These are phyloP conservation scores for Drosophila littoralis DNA, from an alignment of 1,140 invertebrate species.

Conservation along the genomic window DNA sequence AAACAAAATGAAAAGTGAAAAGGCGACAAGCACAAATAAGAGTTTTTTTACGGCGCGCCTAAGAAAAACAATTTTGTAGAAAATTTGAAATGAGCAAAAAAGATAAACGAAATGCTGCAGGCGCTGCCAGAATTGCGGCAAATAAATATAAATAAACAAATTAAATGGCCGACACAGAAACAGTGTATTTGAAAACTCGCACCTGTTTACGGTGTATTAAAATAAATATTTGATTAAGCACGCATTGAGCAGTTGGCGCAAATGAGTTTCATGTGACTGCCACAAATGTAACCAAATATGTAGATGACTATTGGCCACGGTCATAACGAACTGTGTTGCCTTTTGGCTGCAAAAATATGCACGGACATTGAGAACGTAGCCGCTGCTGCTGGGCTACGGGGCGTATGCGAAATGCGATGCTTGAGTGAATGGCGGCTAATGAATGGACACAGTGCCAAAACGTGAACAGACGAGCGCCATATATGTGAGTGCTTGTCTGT, in stretches of 20 bases:
- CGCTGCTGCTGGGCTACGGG: neutral
- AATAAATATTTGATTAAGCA: conserved; percentile 74
- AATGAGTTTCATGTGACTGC: conserved; percentile 53
- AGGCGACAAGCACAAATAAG: neutral
- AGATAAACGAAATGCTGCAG: conserved; percentile 12
- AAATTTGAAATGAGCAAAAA: conserved; percentile 17
- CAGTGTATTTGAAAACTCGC: conserved; percentile 62
- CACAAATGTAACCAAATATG: conserved; percentile 64
- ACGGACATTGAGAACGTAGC: conserved; percentile 41
- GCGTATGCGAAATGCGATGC: conserved; percentile 54
- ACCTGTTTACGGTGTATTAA: conserved; percentile 53
- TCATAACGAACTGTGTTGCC: conserved; percentile 30
- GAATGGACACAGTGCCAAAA: conserved; percentile 53
- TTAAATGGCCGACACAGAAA: neutral
- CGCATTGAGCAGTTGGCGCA: conserved; percentile 6
- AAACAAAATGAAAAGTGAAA: conserved; percentile 43
- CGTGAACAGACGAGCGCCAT: conserved; percentile 3
- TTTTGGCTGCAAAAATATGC: conserved; percentile 45
- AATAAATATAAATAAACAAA: conserved; percentile 65
- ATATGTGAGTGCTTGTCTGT: neutral
- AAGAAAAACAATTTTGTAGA: conserved; percentile 32
- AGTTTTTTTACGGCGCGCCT: no score
- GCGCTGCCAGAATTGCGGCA: conserved; percentile 26
- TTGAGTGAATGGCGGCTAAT: conserved; percentile 59
- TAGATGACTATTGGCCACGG: conserved; percentile 33